Base-by-base conservation (phyloP, 2,888 invertebrate genomes). In the Idaea biselata region DNA sequence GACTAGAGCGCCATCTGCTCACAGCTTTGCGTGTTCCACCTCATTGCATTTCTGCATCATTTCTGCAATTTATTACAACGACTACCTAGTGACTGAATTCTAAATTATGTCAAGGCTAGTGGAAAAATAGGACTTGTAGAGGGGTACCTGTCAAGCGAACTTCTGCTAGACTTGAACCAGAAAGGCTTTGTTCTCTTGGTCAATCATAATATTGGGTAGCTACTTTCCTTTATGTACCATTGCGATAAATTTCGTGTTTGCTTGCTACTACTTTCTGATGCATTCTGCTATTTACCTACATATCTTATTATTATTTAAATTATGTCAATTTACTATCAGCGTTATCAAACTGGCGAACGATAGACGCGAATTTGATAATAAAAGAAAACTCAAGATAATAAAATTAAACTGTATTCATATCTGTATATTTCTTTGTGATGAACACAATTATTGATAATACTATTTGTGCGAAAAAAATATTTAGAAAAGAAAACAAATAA, bases 351-450 rank as follows among this genome's bases (percentile, higher is more conserved):
- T 70, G 67, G 67, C 71, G 61, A 65, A 72, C 69, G 76, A 85
- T 84, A 82, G 76, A 77, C 71, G 77, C 78, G 63, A 78, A 78
- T 80, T 76, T 75, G 81, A 82, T 82, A 80, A 81, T 73, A 84
- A 86, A 81, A 77, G 82, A 82, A 81, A 77, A 68, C 71, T 71
- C 68, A 63, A 80, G 81, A 84, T 71, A 70, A 71, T 67, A 68
- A 72, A 74, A 75, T 69, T 65, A 63, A 69, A 74, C 69, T 70
- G 65, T 70, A 65, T 74, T 73, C 70, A 66, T 72, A 11, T 44
- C 44, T 44, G 8, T 44, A 11, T 14, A 44, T 8, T 44, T 44
- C 14, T 44, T 8, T 44, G 11, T 44, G 14, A 44, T 14, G 11
- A 14, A 44, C 44, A 44, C 25, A 25, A 25, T 33, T 6, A 33